Base-by-base conservation (phyloP, 2,797 vertebrate species). In the Erpetoichthys calabaricus region DNA sequence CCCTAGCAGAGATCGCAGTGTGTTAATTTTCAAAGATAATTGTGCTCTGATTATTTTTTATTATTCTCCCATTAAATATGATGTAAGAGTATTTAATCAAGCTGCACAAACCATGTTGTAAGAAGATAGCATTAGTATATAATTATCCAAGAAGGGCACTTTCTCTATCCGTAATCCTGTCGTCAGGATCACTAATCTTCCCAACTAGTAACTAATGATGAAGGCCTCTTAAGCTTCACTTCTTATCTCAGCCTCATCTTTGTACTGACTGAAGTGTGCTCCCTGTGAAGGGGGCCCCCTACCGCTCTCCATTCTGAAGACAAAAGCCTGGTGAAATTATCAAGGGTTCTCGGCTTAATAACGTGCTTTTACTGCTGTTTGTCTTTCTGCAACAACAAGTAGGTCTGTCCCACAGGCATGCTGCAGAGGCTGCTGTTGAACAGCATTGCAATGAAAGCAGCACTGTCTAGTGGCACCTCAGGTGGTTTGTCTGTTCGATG, bases 201-300 rank as follows among this genome's bases (percentile, higher is more conserved):
- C 80, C 78, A 83, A 85, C 80, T 86, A 85, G 83, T 85, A 79
- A 76, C 84, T 90, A 89, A 90, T 87, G 88, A 89, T 82, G 86
- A 85, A 86, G 81, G 82, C 85, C 81, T 86, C 81, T 85, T 83
- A 88, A 88, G 84, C 85, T 84, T 78, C 59, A 72, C 82, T 80
- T 86, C 83, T 86, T 81, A 86, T 86, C 86, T 81, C 74, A 75
- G 80, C 75, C 80, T 76, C 81, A 80, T 85, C 84, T 87, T 88
- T 90, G 88, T 88, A 85, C 83, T 87, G 77, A 82, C 79, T 79
- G 84, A 82, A 82, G 76, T 80, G 81, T 74, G 76, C 73, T 76
- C 79, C 81, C 77, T 80, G 80, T 77, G 73, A 76, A 78, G 73
- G 67, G 61, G 65, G 60, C 80, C 83, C 83, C 85, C 86, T 73